A percentile compares a stretch with the other conserved stretches of the same genome.
These are phyloP conservation scores for Celastrina argiolus DNA, from an alignment of 2,888 invertebrate species.

Conservation along the genomic window DNA sequence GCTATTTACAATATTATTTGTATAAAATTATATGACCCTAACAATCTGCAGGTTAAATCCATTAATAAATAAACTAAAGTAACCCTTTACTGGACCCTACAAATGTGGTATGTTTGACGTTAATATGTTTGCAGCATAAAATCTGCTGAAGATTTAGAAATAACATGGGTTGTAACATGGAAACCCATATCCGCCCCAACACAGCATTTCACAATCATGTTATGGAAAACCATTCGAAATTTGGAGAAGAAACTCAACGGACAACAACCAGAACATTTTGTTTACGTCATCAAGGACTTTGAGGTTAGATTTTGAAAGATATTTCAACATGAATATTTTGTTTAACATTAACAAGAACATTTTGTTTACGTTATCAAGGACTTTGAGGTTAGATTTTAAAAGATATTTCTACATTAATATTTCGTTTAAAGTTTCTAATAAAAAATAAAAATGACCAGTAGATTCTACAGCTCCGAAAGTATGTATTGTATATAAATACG, in stretches of 20 bases:
- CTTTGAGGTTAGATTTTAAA: constrained; percentile 28
- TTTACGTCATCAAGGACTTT: constrained; percentile 48
- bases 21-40: too few species aligned
- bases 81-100: too few species aligned
- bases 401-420: too few species aligned
- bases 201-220: constrained; percentile 46
- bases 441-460: too few species aligned
- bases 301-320: constrained; percentile 23
- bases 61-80: too few species aligned
- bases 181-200: constrained; percentile 38
- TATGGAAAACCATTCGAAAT: constrained; percentile 48
- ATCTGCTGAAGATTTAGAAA: constrained; percentile 30
- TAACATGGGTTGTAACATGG: constrained; percentile 52
- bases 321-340: too few species aligned
- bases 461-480: too few species aligned
- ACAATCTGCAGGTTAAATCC: background rate
- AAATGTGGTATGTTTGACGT: background rate
- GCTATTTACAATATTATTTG: background rate
- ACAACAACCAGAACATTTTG: constrained; percentile 45
- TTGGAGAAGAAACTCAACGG: constrained; percentile 49
- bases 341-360: constrained; percentile 43
- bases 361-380: constrained; percentile 51
- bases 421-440: too few species aligned
- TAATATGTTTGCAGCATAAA: constrained; percentile 1
- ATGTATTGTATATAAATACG: too few species aligned